Base-by-base conservation (phyloP, 2,113 vertebrate species). In the Poeciliopsis occidentalis region DNA sequence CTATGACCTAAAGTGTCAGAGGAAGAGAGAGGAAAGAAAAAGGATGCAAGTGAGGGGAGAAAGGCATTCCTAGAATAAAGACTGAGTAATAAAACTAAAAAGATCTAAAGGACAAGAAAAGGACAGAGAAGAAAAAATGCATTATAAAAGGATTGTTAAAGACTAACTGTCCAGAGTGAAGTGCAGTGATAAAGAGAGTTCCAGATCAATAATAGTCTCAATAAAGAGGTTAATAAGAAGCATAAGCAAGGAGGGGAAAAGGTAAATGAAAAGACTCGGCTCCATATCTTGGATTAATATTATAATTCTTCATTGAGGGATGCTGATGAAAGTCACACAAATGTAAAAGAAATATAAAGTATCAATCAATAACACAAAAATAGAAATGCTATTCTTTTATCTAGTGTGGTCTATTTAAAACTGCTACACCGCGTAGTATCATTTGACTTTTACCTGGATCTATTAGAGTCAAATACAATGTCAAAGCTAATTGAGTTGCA, bases 401-500 rank as follows among this genome's bases (percentile, higher is more conserved):
- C 47, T 8, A 24, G 47, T 41, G 24, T 54, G 17, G 37, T 69
- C 80, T 3, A 47, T 70, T 83, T 71, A 41, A 73, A 81, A 77
- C n/a, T 39, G 63, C 44, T 65, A 27, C 44, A 68, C 57, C 54
- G 29, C 8, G 3, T 44, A 31, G 60, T 61, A 66, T 73, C 24
- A 31, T n/a, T 37, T 47, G 29, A n/a, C 69, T 75, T 72, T 70
- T 30, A 86, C 83, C 81, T 86, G 79, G 41, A 73, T 75, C 27
- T 66, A 71, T 75, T 51, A 6, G 60, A 88, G 79, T 87, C 82
- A 85, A 89, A 81, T 47, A 75, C 79, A 91, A 92, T 89, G 93
- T 92, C 91, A 93, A 71, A 89, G 80, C 71, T 91, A 91, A 93
- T 93, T 84, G 85, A 90, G 83, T 85, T 82, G 77, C 78, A 80